A percentile compares a stretch with the other conserved stretches of the same genome.
These are phyloP conservation scores for Elgaria multicarinata DNA, from an alignment of 2,113 vertebrate genomes.

Conservation along the genomic window DNA sequence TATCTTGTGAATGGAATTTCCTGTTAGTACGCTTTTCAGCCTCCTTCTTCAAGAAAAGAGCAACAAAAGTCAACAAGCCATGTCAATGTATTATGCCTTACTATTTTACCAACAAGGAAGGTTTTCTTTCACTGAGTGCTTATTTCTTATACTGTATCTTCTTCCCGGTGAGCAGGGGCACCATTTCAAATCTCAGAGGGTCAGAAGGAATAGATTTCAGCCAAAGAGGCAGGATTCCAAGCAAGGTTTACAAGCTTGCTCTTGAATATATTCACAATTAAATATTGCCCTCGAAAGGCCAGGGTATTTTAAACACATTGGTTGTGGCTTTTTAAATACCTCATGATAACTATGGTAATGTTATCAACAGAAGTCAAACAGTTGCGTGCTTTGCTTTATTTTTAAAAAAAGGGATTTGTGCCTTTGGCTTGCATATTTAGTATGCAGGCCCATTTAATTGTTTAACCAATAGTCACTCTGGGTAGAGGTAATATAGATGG, in stretches of 20 bases:
- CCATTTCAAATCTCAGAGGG: neutral
- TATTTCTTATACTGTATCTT: conserved; percentile 20
- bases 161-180: neutral
- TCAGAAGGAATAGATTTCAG: neutral
- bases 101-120: conserved; percentile 56
- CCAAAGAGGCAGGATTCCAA: neutral
- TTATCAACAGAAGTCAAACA: neutral
- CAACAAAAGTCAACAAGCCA: conserved; percentile 75
- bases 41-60: conserved; percentile 68
- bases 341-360: neutral
- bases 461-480: neutral
- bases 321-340: neutral
- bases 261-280: neutral
- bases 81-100: conserved; percentile 47
- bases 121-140: conserved; percentile 47
- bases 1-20: conserved; percentile 83
- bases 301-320: neutral
- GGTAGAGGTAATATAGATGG: too few relatives aligned
- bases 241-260: neutral
- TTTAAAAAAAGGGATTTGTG: neutral
- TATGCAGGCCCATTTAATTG: neutral
- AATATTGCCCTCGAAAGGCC: neutral
- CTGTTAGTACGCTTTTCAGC: conserved; percentile 76
- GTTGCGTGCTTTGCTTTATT: neutral
- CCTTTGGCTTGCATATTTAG: neutral